Evolutionary conservation across 1,140 invertebrate genomes (phyloP), one percentile per base, ranked within the genome.

Genomic region (Apis cerana): DNA sequence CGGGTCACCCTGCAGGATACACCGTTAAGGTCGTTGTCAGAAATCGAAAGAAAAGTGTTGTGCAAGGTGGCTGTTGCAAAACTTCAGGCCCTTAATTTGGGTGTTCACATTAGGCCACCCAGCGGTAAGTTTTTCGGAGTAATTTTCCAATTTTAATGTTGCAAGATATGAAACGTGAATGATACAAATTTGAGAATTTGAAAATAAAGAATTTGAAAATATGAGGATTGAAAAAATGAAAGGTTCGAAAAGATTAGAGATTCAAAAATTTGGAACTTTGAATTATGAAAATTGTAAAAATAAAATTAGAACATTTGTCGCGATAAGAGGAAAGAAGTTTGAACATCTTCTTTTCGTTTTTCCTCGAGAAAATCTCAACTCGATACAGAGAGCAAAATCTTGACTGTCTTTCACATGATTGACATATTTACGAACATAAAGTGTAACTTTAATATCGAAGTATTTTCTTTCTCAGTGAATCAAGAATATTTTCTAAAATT

Each of bases 1-100:
- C 96, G 96, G 85, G 96, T 98, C 80, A 95, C 96, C 54, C 94
- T 98, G 65, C 93, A 95, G 56, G 96, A 97, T 84, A 96, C 96
- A 13, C 95, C 95, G 64, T 92, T 99, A 67, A 95, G 97, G 56
- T 95, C 96, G 54, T 95, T 99, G 75, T 96, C 96, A 61, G 97
- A 98, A 81, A 95, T 97, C 56, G 98, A 99, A 94, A 94, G 97
- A 78, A 95, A 96, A 79, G 96, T 97, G 7, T 95, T 99, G 17
- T 97, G 97, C 92, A 96, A 97, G 90, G 96, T 98, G 21, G 97
- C 97, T 8, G 94, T 98, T 7, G 97, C 97, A n/a, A 97, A 98
- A 91, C 96, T 99, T 15, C 97, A 97, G 93, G 97, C 97, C 80
- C 95, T 98, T 75, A 98, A 98, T 93, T 95, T 98, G 17, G 98